Percentiles rank a stretch among this genome's conserved stretches.
Evolutionary conservation across 2,797 vertebrate genomes (phyloP).

Genomic region (Salmo trutta): DNA sequence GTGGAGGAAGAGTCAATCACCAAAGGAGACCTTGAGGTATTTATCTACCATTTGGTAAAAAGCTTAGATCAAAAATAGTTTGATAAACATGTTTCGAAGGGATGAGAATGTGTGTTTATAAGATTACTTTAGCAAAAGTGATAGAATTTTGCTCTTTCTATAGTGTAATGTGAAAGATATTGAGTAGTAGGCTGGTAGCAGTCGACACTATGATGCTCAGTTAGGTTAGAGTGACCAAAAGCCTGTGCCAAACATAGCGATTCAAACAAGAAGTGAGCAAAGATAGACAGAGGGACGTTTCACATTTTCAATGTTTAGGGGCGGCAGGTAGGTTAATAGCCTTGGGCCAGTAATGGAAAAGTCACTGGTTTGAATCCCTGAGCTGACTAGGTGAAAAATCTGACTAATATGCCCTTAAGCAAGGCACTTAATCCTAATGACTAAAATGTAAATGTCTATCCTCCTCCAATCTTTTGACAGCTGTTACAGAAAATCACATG

Average conservation of each 20-base stretch:
- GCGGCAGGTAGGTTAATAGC: too few relatives aligned
- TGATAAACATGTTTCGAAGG: neutral
- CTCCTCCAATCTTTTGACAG: neutral
- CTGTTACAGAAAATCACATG: neutral
- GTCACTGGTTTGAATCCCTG: too few relatives aligned
- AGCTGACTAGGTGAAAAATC: too few relatives aligned
- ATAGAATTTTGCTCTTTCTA: neutral
- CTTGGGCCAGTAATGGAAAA: too few relatives aligned
- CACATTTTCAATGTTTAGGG: neutral
- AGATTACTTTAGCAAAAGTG: neutral
- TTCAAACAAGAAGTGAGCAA: neutral
- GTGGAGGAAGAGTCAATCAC: conserved; percentile 98
- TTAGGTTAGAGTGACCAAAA: neutral
- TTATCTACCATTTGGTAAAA: conserved; percentile 17
- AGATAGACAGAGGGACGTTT: neutral
- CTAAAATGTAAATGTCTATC: neutral
- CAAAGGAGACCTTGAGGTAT: conserved; percentile 98
- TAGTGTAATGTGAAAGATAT: neutral
- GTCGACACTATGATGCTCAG: neutral
- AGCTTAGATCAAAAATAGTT: neutral
- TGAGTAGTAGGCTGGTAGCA: neutral
- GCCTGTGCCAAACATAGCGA: neutral
- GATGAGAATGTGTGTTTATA: neutral
- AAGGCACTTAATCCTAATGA: too few relatives aligned
- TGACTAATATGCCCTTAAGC: too few relatives aligned